Conservation (phyloP, 2,888 invertebrate genomes). For the Azorinus chamasolen region DNA sequence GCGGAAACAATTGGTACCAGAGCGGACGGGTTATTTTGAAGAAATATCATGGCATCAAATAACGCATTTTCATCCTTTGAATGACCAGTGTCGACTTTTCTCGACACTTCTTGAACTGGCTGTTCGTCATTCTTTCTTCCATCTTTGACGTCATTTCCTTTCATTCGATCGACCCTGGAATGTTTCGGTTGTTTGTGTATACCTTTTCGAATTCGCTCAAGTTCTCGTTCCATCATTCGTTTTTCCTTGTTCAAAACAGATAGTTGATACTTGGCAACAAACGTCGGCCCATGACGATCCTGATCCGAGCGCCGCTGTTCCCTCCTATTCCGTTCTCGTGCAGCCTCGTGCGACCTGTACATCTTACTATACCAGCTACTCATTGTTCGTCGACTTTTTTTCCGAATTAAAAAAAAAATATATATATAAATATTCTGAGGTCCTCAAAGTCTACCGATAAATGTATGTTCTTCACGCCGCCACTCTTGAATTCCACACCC, state of each 20-base stretch:
- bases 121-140: too few species aligned
- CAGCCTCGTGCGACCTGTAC: conserved; percentile 63
- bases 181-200: conserved; percentile 42
- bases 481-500: too few species aligned
- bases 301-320: conserved; percentile 62
- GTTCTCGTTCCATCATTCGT: conserved; percentile 63
- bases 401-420: too few species aligned
- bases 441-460: too few species aligned
- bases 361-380: conserved; percentile 24
- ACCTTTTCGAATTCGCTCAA: conserved; percentile 59
- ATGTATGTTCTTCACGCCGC: too few species aligned
- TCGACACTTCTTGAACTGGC: too few species aligned
- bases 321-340: conserved; percentile 64
- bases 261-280: conserved; percentile 50
- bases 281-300: conserved; percentile 59
- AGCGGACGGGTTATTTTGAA: conserved; percentile 60
- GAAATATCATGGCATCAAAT: conserved; percentile 51
- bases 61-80: conserved; percentile 47
- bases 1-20: conserved; percentile 53
- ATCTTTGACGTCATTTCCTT: too few species aligned
- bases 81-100: conserved; percentile 7
- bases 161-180: neutral
- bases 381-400: too few species aligned
- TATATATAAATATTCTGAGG: too few species aligned
- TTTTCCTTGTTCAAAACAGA: conserved; percentile 61